These are phyloP conservation scores for Meiosimyza decipiens DNA, from an alignment of 2,888 invertebrate species.

Conservation along the genomic window DNA sequence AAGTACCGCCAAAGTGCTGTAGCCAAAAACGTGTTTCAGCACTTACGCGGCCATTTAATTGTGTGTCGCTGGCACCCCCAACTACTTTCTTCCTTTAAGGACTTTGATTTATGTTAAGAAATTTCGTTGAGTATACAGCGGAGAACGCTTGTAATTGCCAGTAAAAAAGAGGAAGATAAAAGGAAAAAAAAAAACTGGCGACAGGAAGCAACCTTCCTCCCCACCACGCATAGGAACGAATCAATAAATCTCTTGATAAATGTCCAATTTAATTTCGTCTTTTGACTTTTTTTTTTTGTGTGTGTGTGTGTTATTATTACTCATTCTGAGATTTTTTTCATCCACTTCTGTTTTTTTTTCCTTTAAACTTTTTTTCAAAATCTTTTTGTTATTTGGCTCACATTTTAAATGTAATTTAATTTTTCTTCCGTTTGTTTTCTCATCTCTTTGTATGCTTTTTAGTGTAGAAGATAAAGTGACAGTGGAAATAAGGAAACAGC, in stretches of 20 bases:
- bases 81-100: neutral
- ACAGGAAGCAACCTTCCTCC: neutral
- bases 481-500: neutral
- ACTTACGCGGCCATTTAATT: constrained; percentile 17
- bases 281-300: constrained; percentile 47
- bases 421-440: constrained; percentile 54
- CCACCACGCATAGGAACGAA: constrained; percentile 41
- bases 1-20: neutral
- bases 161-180: no score
- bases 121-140: no score
- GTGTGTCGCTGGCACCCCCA: neutral
- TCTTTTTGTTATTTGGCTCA: constrained; percentile 38
- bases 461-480: constrained; percentile 19
- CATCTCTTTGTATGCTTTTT: constrained; percentile 41
- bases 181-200: neutral
- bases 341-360: neutral
- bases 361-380: constrained; percentile 20
- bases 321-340: constrained; percentile 18
- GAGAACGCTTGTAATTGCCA: no score
- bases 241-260: constrained; percentile 63
- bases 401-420: constrained; percentile 59
- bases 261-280: constrained; percentile 63
- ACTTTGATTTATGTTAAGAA: constrained; percentile 15
- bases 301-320: neutral
- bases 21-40: constrained; percentile 10